Base-by-base conservation (phyloP, 2,888 invertebrate species). In the Drosophila lutescens region DNA sequence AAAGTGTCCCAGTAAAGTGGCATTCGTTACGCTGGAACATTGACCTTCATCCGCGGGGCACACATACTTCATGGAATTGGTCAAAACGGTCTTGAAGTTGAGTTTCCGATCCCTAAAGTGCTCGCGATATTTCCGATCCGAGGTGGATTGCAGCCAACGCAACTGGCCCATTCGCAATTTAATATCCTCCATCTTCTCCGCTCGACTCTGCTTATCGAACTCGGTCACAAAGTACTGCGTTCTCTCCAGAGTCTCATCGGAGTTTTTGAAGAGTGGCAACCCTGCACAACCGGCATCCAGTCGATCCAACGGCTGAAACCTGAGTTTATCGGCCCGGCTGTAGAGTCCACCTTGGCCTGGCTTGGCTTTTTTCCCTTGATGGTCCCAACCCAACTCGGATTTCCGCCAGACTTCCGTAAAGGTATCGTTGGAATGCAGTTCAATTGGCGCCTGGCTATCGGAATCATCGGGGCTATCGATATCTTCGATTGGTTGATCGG, bases 1-100 rank as follows among this genome's bases (percentile, higher is more conserved):
- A 4, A 66, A 76, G 56, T 82, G 82, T 0, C 46, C 15, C 17
- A 82, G 32, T n/a, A 79, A 20, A 1, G 49, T 12, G 4, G 62
- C 57, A 15, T 56, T 61, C 0, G 17, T 6, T 13, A 79, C 1
- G 0, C 10, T 2, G 1, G 60, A 7, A 40, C 86, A 82, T 0
- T 6, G 10, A 0, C 1, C 0, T 7, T 2, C 0, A 2, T 23
- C n/a, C 34, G 73, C 20, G 1, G 85, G 76, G 17, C 80, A 80
- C 3, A 4, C 1, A 7, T 32, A 30, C 10, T 2, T 15, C 0
- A n/a, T 0, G 4, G 41, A 44, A 0, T 46, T 46, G 5, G 1
- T n/a, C 3, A 4, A 0, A 2, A 23, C 13, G 0, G 17, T 47
- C n/a, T n/a, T 51, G 15, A 1, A 26, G n/a, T 10, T 9, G 8